A percentile compares a stretch with the other conserved stretches of the same genome.
These are phyloP conservation scores for Pygocentrus nattereri DNA, from an alignment of 2,797 vertebrate genomes.

Conservation along the genomic window DNA sequence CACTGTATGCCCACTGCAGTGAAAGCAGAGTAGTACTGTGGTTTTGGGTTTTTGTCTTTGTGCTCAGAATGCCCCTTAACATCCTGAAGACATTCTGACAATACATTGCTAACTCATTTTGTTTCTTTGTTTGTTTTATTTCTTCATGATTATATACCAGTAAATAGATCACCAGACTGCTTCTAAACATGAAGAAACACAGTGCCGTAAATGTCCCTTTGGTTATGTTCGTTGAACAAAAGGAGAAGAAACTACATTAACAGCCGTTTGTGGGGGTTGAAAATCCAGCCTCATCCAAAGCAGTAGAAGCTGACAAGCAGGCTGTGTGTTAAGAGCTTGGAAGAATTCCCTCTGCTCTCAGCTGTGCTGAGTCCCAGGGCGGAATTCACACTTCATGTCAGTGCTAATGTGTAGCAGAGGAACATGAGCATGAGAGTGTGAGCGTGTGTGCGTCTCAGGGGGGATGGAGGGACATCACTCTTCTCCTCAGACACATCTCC, in stretches of 20 bases:
- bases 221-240: too few relatives aligned
- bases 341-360: slow-evolving; percentile 14
- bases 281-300: background rate
- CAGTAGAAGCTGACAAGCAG: background rate
- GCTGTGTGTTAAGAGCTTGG: slow-evolving; percentile 5
- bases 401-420: slow-evolving; percentile 12
- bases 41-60: background rate
- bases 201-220: background rate
- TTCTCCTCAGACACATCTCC: background rate
- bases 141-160: background rate
- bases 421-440: background rate
- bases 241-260: background rate
- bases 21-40: background rate
- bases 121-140: background rate
- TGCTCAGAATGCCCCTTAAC: background rate
- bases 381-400: slow-evolving; percentile 24
- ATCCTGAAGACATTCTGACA: too few relatives aligned
- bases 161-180: background rate
- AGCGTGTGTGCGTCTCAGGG: background rate
- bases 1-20: background rate
- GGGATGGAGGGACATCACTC: slow-evolving; percentile 24
- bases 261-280: background rate
- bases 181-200: background rate
- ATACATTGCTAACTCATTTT: background rate
- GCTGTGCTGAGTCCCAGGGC: background rate